phyloP scores from a whole-genome alignment of 2,113 vertebrate species.

The Hiodon tergisus region DNA sequence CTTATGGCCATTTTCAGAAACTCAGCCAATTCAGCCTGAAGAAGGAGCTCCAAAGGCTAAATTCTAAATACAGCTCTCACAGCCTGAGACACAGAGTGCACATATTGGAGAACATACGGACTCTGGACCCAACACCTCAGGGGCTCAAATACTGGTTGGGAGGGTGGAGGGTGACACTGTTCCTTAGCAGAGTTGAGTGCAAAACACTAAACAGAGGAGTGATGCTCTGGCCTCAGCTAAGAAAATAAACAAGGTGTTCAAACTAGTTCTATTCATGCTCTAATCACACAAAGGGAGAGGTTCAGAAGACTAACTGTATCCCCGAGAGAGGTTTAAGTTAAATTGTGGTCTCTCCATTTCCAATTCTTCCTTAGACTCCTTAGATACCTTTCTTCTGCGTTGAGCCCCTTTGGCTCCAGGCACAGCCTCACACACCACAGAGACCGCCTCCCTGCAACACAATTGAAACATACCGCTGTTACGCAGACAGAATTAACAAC shows the following conservation, averaged over 20 bases:
- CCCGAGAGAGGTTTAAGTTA: too few relatives aligned
- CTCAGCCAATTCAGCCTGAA: neutral
- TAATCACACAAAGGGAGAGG: too few relatives aligned
- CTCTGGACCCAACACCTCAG: neutral
- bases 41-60: neutral
- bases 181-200: slow-evolving; percentile 30
- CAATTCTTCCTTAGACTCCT: too few relatives aligned
- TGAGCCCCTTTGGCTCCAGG: slow-evolving; percentile 89
- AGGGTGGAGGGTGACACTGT: neutral
- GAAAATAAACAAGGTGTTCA: too few relatives aligned
- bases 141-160: neutral
- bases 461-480: slow-evolving; percentile 29
- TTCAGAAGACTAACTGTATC: too few relatives aligned
- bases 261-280: too few relatives aligned
- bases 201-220: slow-evolving; percentile 50
- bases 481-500: neutral
- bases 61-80: neutral
- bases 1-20: slow-evolving; percentile 5
- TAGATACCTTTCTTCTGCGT: slow-evolving; percentile 85
- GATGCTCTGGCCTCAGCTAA: neutral
- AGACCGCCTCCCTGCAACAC: slow-evolving; percentile 85
- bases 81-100: neutral
- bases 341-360: too few relatives aligned
- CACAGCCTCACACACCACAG: slow-evolving; percentile 92
- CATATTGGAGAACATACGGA: neutral